Conservation (phyloP, 2,888 invertebrate species). For the Meganola albula region DNA sequence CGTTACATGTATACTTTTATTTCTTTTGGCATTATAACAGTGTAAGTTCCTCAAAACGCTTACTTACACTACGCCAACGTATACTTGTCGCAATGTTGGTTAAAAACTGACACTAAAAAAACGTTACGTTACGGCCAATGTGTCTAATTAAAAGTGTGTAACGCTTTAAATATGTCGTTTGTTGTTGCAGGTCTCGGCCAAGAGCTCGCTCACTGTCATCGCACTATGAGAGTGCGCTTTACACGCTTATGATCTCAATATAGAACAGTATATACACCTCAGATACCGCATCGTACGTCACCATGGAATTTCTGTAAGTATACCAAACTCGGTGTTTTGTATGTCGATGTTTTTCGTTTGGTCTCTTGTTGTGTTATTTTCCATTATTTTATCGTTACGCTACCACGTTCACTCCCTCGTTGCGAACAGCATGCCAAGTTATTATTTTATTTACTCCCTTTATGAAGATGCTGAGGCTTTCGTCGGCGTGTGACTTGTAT, state of each 20-base stretch:
- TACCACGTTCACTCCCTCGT: slow-evolving; percentile 77
- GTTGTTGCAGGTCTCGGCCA: slow-evolving; percentile 66
- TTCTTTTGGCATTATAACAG: no score
- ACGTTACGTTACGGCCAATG: no score
- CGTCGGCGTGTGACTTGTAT: slow-evolving; percentile 75
- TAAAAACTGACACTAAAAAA: no score
- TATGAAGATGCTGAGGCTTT: slow-evolving; percentile 77
- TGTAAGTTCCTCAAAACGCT: no score
- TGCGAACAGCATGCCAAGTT: slow-evolving; percentile 76
- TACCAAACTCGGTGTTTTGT: slow-evolving; percentile 44
- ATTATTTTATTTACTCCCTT: slow-evolving; percentile 65
- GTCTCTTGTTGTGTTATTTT: slow-evolving; percentile 50
- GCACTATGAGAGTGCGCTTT: slow-evolving; percentile 70
- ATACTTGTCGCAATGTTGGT: no score
- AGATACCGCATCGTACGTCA: slow-evolving; percentile 49
- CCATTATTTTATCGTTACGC: slow-evolving; percentile 66
- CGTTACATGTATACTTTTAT: no score
- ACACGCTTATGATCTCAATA: slow-evolving; percentile 61
- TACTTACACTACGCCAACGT: no score
- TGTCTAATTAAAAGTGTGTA: no score
- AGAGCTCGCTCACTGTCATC: slow-evolving; percentile 45
- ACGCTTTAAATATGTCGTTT: slow-evolving; percentile 39
- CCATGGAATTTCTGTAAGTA: slow-evolving; percentile 72
- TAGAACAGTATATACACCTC: slow-evolving; percentile 46
- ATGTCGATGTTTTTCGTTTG: slow-evolving; percentile 68